These are phyloP conservation scores for Mareca penelope DNA, from an alignment of 2,797 vertebrate species.

Conservation along the genomic window DNA sequence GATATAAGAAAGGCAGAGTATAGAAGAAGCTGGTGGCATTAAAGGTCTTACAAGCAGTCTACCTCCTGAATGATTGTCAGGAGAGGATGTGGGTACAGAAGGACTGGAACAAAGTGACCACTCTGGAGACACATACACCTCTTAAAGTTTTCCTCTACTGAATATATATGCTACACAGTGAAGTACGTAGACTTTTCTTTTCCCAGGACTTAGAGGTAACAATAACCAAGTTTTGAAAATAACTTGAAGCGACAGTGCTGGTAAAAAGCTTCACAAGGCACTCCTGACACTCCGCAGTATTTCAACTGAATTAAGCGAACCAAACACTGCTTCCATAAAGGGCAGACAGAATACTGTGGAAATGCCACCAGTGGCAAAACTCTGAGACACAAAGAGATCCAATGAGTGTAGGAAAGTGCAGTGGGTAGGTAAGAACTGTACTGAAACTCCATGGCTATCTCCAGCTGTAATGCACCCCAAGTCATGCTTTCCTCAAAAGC, in stretches of 20 bases:
- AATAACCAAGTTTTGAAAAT: neutral
- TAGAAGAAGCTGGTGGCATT: neutral
- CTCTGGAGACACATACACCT: neutral
- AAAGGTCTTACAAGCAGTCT: neutral
- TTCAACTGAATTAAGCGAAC: neutral
- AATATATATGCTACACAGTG: rapidly evolving
- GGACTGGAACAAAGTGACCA: neutral
- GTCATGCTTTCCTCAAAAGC: neutral
- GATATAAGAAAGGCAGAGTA: neutral
- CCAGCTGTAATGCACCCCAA: neutral
- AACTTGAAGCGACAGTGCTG: neutral
- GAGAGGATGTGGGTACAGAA: neutral
- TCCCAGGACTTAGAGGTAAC: neutral
- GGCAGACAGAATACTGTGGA: neutral
- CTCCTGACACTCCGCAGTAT: neutral
- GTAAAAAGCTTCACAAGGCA: neutral
- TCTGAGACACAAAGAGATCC: neutral
- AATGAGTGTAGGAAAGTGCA: neutral
- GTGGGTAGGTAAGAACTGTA: neutral
- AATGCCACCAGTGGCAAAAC: neutral
- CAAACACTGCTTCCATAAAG: neutral
- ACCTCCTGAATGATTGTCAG: neutral
- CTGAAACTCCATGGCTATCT: neutral
- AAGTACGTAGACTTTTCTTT: neutral
- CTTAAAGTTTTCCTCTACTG: neutral